Evolutionary conservation across 2,888 invertebrate species (phyloP).

Genomic region (Cyclophora albipunctata): DNA sequence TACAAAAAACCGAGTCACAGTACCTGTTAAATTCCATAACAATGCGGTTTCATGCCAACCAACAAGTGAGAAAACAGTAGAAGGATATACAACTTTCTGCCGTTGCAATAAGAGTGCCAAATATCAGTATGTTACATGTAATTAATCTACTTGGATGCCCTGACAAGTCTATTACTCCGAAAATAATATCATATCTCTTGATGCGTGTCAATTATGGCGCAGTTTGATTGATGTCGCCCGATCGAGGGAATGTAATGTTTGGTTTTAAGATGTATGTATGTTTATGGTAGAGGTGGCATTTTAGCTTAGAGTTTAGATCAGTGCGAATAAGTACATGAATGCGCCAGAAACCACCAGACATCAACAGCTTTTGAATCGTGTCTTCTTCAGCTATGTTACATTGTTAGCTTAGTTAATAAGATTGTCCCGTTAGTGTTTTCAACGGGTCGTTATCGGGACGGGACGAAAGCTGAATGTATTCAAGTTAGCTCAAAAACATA

Average conservation of each 20-base stretch:
- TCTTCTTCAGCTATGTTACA: too few relatives aligned
- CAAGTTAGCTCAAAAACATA: too few relatives aligned
- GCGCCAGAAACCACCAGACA: too few relatives aligned
- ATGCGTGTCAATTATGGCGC: constrained; percentile 48
- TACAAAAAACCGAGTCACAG: constrained; percentile 27
- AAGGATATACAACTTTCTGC: constrained; percentile 5
- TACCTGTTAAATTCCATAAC: constrained; percentile 44
- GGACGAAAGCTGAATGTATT: too few relatives aligned
- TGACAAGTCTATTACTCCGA: constrained; percentile 52
- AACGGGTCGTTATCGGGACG: too few relatives aligned
- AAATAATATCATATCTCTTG: constrained; percentile 44
- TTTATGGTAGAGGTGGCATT: too few relatives aligned
- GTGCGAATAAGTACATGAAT: too few relatives aligned
- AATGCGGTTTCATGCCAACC: constrained; percentile 45
- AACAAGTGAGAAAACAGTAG: constrained; percentile 12
- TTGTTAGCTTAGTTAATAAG: too few relatives aligned
- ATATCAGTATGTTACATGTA: constrained; percentile 25
- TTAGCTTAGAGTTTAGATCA: too few relatives aligned
- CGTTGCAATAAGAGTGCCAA: constrained; percentile 2
- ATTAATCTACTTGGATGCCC: constrained; percentile 47
- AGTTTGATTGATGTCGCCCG: constrained; percentile 44
- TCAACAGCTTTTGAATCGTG: too few relatives aligned
- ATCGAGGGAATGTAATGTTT: constrained; percentile 11
- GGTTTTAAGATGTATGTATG: too few relatives aligned
- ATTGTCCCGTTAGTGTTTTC: too few relatives aligned